phyloP scores from a whole-genome alignment of 2,888 invertebrate species.

The Sipha maydis region DNA sequence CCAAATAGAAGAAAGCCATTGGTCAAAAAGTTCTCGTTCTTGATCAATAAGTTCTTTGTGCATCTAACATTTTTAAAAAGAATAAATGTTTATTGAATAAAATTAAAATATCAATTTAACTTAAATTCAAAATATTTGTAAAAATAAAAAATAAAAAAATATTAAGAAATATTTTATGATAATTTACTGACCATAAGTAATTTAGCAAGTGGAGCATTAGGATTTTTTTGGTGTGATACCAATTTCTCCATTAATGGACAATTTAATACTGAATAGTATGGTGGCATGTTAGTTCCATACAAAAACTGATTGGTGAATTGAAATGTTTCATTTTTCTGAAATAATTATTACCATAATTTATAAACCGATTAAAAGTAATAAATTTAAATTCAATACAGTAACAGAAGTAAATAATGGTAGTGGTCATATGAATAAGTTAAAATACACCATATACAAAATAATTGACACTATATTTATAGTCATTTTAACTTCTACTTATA shows the following conservation, averaged over 20 bases:
- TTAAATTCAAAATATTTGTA: too few relatives aligned
- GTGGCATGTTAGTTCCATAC: constrained; percentile 43
- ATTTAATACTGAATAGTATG: constrained; percentile 49
- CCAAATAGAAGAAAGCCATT: constrained; percentile 49
- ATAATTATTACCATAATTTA: neutral
- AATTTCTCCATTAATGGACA: constrained; percentile 16
- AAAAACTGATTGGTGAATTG: constrained; percentile 39
- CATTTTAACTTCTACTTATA: too few relatives aligned
- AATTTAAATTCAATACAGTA: neutral
- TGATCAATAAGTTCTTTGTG: constrained; percentile 41
- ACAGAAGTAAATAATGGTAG: too few relatives aligned
- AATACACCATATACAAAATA: too few relatives aligned
- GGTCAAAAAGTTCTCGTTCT: constrained; percentile 11
- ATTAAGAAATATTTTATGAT: neutral
- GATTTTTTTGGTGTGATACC: neutral
- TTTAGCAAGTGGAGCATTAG: constrained; percentile 6
- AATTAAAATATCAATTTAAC: neutral
- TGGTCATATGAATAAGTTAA: too few relatives aligned
- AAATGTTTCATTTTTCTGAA: constrained; percentile 3
- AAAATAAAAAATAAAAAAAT: neutral
- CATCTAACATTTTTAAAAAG: constrained; percentile 9
- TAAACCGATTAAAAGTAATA: neutral
- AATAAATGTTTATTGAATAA: neutral
- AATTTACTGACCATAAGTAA: constrained; percentile 1
- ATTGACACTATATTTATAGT: too few relatives aligned